Percentiles rank a stretch among this genome's conserved stretches.
Evolutionary conservation across 2,113 vertebrate genomes (phyloP).

Genomic region (Boulengeromyrus knoepffleri): DNA sequence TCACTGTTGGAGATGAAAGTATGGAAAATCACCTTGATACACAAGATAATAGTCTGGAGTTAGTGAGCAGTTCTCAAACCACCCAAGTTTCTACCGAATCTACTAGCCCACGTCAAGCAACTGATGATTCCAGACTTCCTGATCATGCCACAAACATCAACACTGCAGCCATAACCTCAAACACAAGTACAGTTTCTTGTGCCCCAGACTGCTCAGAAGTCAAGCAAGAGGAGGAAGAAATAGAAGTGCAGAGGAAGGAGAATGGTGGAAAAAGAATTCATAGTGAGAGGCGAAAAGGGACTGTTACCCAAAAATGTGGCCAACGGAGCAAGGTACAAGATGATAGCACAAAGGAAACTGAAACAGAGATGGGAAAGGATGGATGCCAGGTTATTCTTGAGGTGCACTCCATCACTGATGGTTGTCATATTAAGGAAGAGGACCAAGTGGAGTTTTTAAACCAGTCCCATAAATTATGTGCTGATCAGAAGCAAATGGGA

Average conservation of each 20-base stretch:
- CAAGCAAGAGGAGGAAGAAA: conserved; percentile 60
- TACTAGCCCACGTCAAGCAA: not conserved
- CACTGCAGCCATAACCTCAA: conserved; percentile 13
- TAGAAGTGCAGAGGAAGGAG: conserved; percentile 43
- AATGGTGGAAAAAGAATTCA: conserved; percentile 17
- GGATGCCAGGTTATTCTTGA: conserved; percentile 55
- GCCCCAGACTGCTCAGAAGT: conserved; percentile 41
- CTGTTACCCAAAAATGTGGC: conserved; percentile 14
- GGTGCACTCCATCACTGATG: conserved; percentile 30
- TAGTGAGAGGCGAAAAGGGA: conserved; percentile 28
- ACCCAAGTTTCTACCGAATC: not conserved
- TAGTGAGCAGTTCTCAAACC: not conserved
- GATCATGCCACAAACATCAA: conserved; percentile 5
- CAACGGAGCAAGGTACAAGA: conserved; percentile 25
- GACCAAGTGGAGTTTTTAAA: conserved; percentile 15
- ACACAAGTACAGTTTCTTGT: conserved; percentile 40
- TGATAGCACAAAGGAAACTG: not conserved
- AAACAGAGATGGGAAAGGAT: conserved; percentile 36
- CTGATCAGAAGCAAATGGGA: not conserved
- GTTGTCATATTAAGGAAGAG: conserved; percentile 33
- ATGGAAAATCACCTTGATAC: conserved; percentile 27
- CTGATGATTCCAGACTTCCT: not conserved
- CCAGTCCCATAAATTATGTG: not conserved
- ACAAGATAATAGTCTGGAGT: conserved; percentile 5
- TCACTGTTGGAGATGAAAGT: conserved; percentile 56